Base-by-base conservation (phyloP, 2,797 vertebrate genomes). In the Gobionotothen gibberifrons region DNA sequence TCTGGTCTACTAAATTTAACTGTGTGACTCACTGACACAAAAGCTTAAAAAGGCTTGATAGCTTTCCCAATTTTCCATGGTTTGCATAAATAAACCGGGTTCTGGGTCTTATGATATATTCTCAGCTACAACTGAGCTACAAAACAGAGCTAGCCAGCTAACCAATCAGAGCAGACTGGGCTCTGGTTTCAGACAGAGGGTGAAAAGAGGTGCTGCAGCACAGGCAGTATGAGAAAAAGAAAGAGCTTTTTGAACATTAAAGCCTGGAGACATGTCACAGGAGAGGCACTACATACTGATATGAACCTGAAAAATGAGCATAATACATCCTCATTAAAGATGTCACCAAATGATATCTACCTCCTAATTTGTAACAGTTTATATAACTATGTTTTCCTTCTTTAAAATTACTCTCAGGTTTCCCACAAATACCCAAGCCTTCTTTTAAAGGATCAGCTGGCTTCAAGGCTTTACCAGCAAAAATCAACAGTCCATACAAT, bases 361-460 rank as follows among this genome's bases (percentile, higher is more conserved):
- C 7, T 62, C 40, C 14, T 68, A 53, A 17, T 59, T 62, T 10
- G 26, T 51, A 65, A 36, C 32, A 36, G 32, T 36, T 36, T 36
- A 36, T 36, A 36, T 36, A 36, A 36, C 32, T 36, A 6, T 36
- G 6, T 36, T 36, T 6, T 36, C 17, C 19, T 11, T 66, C 13
- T 81, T 74, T 29, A 66, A 51, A 79, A 32, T 75, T 67, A 29
- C 40, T 81, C 72, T 60, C 77, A 95, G 93, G 60, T 90, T 89
- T 87, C 69, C 82, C 89, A 72, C 87, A 89, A 68, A 89, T 73
- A 75, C 44, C 75, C 63, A 87, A 64, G 29, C 80, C 84, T 21
- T 60, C 80, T 56, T 79, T 83, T 22, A 87, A 88, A 75, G 68
- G 67, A 72, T 76, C 74, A 40, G 55, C 42, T 75, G 74, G 51